A percentile compares a stretch with the other conserved stretches of the same genome.
Conservation (phyloP, 1,140 invertebrate genomes). For the Tachypleus tridentatus region DNA sequence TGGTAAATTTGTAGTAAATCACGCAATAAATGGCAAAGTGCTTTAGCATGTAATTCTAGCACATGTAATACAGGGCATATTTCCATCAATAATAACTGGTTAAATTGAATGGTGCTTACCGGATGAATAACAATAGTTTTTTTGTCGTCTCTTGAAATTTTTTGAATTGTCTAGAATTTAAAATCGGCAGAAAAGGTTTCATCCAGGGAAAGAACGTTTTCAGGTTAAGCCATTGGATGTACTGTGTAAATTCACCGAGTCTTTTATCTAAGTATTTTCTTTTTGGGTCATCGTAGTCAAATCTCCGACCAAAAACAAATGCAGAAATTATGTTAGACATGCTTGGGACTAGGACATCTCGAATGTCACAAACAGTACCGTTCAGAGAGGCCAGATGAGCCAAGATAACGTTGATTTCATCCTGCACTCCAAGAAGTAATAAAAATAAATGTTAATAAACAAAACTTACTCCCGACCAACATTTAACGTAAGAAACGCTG, state of each 20-base stretch:
- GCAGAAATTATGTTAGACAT: constrained; percentile 63
- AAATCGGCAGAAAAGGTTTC: constrained; percentile 26
- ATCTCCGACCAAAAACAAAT: constrained; percentile 66
- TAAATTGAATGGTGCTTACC: no score
- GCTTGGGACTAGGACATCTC: constrained; percentile 15
- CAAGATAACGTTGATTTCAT: constrained; percentile 14
- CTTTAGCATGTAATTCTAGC: no score
- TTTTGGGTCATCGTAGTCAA: constrained; percentile 41
- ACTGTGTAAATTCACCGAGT: constrained; percentile 46
- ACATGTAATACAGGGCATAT: no score
- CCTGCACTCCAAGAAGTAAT: constrained; percentile 2
- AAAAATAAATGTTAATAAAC: no score
- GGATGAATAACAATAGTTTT: no score
- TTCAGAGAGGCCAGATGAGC: constrained; percentile 6
- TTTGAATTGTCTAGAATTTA: no score
- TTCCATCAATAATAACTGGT: no score
- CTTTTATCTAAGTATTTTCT: constrained; percentile 52
- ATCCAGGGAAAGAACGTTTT: constrained; percentile 18
- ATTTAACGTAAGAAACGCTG: no score
- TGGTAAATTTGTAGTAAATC: no score
- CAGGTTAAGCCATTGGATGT: constrained; percentile 13
- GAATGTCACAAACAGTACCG: constrained; percentile 8
- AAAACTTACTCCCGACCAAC: no score
- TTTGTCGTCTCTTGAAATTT: no score
- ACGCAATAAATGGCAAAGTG: no score